Base-by-base conservation (phyloP, 2,888 invertebrate species). In the Tetragnatha montana region DNA sequence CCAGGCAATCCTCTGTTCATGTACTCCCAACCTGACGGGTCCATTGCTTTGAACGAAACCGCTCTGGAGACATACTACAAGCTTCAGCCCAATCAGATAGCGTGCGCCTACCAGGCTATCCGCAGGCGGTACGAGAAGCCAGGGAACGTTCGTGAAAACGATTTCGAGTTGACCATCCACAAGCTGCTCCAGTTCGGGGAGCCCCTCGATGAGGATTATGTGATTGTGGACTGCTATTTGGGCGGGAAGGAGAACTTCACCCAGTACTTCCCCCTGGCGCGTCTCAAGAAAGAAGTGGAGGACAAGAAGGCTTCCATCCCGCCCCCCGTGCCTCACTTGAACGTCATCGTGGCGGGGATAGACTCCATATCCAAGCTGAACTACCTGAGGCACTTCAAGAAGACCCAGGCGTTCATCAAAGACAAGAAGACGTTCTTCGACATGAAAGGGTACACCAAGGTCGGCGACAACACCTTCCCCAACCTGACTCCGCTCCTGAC, bases 361-460 rank as follows among this genome's bases (percentile, higher is more conserved):
- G 97, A 98, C 93, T 96, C 97, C 73, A 96, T 98, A 92, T 97
- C 98, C 0, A 94, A 97, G 85, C 94, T 96, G 75, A 97, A 97
- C 93, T 95, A 97, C 86, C 94, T 95, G 19, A 95, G 97, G 78
- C 95, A 96, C 8, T 96, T 98, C 95, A 96, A 96, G 0, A 94
- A 95, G 92, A 97, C 97, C 0, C 94, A 95, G 0, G 94, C 94
- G 14, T 96, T 95, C 93, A 94, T 98, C 68, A 88, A 92, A 8
- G 94, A 95, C 74, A 94, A 95, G 21, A 95, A 95, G 88, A 95
- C 95, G 87, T 97, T 96, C 95, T 94, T 96, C 73, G 95, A 95
- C 89, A 94, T 96, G 93, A 95, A 95, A 92, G 97, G 96, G 0
- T 97, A 97, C 93, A 94, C 93, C 88, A 95, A 94, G 92, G 93